These are phyloP conservation scores for Drosophila leonis DNA, from an alignment of 2,888 invertebrate species.

Conservation along the genomic window DNA sequence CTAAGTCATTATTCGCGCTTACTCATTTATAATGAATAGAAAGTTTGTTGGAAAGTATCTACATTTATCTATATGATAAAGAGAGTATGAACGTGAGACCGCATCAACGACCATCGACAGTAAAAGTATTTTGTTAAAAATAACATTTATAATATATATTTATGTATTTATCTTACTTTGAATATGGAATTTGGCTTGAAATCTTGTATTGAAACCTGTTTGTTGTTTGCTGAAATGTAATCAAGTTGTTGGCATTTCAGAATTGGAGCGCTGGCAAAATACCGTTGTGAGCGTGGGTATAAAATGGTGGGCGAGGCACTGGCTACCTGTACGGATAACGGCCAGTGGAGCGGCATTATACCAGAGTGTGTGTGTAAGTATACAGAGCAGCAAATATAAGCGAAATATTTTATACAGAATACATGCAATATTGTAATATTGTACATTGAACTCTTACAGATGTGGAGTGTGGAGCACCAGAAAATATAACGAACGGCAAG, in stretches of 20 bases:
- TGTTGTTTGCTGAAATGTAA: not conserved
- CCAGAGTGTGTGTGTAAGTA: constrained; percentile 93
- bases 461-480: constrained; percentile 94
- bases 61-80: not conserved
- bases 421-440: too few relatives aligned
- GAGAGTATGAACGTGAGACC: not conserved
- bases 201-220: not conserved
- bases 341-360: constrained; percentile 93
- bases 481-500: constrained; percentile 90
- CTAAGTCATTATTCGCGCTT: not conserved
- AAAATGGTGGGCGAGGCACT: constrained; percentile 94
- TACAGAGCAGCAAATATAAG: fast-evolving
- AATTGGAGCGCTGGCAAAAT: constrained; percentile 94
- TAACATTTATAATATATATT: not conserved
- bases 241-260: constrained; percentile 48
- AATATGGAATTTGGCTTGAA: not conserved
- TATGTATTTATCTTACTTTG: not conserved
- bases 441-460: constrained; percentile 85
- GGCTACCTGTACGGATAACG: constrained; percentile 94
- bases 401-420: not conserved
- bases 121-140: not conserved
- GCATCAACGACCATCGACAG: too few relatives aligned
- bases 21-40: not conserved
- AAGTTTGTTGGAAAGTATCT: not conserved
- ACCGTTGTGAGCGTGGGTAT: constrained; percentile 95